These are phyloP conservation scores for Papilio elwesi DNA, from an alignment of 2,888 invertebrate species.

Conservation along the genomic window DNA sequence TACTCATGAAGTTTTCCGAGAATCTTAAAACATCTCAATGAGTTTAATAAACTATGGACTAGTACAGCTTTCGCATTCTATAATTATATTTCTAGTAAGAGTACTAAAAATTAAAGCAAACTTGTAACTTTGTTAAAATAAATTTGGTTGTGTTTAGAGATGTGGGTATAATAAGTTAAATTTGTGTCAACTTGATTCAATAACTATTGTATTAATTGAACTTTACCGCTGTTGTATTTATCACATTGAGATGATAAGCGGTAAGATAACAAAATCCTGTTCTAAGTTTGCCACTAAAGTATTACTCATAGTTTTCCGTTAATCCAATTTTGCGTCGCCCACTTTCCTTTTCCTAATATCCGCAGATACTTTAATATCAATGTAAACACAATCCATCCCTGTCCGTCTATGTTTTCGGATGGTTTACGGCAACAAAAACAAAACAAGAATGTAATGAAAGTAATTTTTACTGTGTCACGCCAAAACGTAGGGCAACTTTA, in stretches of 20 bases:
- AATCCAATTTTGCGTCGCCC: neutral
- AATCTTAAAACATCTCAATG: slow-evolving; percentile 4
- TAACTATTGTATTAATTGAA: neutral
- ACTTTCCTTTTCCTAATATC: neutral
- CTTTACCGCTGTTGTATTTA: too few relatives aligned
- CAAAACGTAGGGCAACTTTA: too few relatives aligned
- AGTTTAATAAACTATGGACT: neutral
- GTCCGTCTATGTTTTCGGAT: neutral
- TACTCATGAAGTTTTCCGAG: neutral
- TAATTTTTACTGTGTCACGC: neutral
- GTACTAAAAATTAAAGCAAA: too few relatives aligned
- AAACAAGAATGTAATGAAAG: neutral
- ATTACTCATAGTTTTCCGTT: neutral
- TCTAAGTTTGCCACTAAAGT: neutral
- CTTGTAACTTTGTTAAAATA: too few relatives aligned
- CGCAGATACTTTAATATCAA: slow-evolving; percentile 4
- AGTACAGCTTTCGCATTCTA: too few relatives aligned
- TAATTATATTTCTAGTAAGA: too few relatives aligned
- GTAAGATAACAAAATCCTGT: neutral
- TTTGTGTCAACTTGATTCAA: too few relatives aligned
- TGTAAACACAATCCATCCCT: slow-evolving; percentile 1
- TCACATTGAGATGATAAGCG: too few relatives aligned
- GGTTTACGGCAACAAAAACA: neutral
- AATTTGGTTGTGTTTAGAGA: too few relatives aligned
- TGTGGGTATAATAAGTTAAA: too few relatives aligned